Percentiles rank a stretch among this genome's conserved stretches.
phyloP scores from a whole-genome alignment of 2,797 vertebrate species.

The Gymnocypris eckloni region DNA sequence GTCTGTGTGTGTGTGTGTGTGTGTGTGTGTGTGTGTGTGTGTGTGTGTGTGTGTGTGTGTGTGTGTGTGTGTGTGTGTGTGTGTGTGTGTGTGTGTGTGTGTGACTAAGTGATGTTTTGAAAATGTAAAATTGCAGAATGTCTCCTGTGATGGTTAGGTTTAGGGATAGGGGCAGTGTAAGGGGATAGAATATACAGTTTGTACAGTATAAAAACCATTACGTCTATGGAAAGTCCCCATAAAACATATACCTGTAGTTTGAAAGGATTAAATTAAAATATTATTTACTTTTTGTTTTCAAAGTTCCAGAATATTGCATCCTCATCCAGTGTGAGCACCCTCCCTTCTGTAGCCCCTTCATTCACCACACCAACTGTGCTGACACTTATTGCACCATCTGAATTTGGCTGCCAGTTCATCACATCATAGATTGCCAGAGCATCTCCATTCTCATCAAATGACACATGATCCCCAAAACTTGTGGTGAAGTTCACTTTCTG shows the following conservation, averaged over 20 bases:
- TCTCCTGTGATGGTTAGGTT: too few species aligned
- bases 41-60: too few species aligned
- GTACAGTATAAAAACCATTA: too few species aligned
- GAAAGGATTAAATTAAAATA: not conserved
- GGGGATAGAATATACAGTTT: too few species aligned
- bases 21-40: not conserved
- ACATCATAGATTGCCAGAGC: conserved; percentile 74
- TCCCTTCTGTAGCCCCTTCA: conserved; percentile 51
- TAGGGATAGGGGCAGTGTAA: too few species aligned
- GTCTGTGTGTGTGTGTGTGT: too few species aligned
- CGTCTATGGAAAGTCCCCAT: too few species aligned
- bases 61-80: too few species aligned
- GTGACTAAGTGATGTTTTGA: too few species aligned
- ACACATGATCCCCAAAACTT: conserved; percentile 72
- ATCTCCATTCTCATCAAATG: conserved; percentile 77
- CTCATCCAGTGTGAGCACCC: conserved; percentile 68
- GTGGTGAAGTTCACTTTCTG: conserved; percentile 69
- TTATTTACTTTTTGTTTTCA: conserved; percentile 50
- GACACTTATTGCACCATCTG: conserved; percentile 64
- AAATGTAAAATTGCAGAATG: too few species aligned
- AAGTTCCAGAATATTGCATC: conserved; percentile 74
- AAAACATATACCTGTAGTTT: not conserved
- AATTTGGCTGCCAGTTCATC: conserved; percentile 72
- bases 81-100: not conserved
- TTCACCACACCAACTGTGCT: conserved; percentile 71